Conservation (phyloP, 2,888 invertebrate genomes). For the Furcula furcula region DNA sequence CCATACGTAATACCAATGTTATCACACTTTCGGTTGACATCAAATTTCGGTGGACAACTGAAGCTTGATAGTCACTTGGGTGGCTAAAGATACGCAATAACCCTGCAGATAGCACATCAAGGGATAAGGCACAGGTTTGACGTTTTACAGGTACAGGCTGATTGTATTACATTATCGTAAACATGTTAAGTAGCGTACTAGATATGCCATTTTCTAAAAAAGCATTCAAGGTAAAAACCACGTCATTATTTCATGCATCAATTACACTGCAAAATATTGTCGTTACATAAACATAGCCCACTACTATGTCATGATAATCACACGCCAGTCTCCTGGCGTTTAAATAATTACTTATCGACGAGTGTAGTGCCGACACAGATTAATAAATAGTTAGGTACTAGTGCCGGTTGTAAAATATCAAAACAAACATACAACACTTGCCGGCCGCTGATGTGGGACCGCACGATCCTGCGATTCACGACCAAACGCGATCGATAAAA, state of each 20-base stretch:
- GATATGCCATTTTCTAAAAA: neutral
- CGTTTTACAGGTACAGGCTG: too few relatives aligned
- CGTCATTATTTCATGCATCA: conserved; percentile 35
- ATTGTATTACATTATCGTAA: too few relatives aligned
- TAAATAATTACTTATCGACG: neutral
- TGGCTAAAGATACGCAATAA: too few relatives aligned
- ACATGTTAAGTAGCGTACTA: too few relatives aligned
- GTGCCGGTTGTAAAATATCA: conserved; percentile 47
- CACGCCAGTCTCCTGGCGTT: neutral
- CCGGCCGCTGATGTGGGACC: conserved; percentile 49
- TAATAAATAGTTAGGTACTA: conserved; percentile 14
- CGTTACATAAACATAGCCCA: conserved; percentile 10
- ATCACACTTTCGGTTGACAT: too few relatives aligned
- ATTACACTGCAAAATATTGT: conserved; percentile 13
- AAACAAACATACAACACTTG: conserved; percentile 61
- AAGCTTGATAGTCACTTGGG: too few relatives aligned
- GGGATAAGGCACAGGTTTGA: too few relatives aligned
- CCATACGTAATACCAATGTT: too few relatives aligned
- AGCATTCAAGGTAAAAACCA: conserved; percentile 30
- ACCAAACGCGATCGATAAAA: conserved; percentile 71
- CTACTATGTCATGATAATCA: neutral
- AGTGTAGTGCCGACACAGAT: too few relatives aligned
- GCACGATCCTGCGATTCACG: conserved; percentile 50
- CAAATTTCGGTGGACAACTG: too few relatives aligned
- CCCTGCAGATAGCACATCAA: too few relatives aligned